Conservation (phyloP, 64 coral and sea anemone genomes). For the Dendronephthya gigantea region DNA sequence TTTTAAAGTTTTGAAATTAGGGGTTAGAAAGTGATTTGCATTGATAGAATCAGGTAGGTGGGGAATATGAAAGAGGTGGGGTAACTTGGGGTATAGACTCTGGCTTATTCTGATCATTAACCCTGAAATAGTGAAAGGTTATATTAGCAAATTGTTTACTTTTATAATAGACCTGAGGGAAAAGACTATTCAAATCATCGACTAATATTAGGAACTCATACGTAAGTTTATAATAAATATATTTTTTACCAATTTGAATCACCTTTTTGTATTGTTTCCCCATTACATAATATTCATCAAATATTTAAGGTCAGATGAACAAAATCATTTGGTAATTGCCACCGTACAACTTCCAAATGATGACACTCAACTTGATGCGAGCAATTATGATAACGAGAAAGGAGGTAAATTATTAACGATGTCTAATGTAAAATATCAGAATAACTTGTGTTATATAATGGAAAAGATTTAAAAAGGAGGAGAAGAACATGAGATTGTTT, state of each 20-base stretch:
- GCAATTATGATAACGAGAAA: slow-evolving; percentile 95
- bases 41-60: too few species aligned
- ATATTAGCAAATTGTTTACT: not conserved
- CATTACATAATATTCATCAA: too few species aligned
- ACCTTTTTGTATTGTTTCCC: not conserved
- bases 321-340: slow-evolving; percentile 98
- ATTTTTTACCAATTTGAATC: not conserved
- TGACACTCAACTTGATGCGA: slow-evolving; percentile 82
- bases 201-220: slow-evolving; percentile 95
- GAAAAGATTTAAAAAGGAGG: too few species aligned
- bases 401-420: slow-evolving; percentile 52
- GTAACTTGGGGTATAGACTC: too few species aligned
- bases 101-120: too few species aligned
- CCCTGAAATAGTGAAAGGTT: not conserved
- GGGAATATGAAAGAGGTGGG: too few species aligned
- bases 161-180: slow-evolving; percentile 80
- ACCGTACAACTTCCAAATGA: slow-evolving; percentile 96
- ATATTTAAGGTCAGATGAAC: slow-evolving; percentile 72
- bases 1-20: too few species aligned
- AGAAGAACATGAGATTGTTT: too few species aligned
- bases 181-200: slow-evolving; percentile 95
- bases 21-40: too few species aligned
- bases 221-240: slow-evolving; percentile 46
- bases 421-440: not conserved
- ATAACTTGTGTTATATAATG: too few species aligned